Percentiles rank a stretch among this genome's conserved stretches.
These are phyloP conservation scores for Theretra japonica DNA, from an alignment of 2,888 invertebrate species.

Conservation along the genomic window DNA sequence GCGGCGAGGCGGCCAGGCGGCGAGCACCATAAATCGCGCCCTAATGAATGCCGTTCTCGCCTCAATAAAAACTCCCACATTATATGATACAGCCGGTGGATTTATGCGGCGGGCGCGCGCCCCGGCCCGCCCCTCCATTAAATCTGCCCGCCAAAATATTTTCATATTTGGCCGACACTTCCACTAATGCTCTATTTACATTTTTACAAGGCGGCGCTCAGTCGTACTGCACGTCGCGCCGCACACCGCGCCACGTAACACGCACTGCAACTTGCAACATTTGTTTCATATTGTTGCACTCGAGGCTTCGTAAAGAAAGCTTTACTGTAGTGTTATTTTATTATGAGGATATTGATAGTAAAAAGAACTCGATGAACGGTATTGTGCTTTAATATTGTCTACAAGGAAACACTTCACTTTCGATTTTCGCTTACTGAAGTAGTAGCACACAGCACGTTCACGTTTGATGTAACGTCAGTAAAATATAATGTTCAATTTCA, in stretches of 20 bases:
- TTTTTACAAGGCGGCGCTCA: conserved; percentile 31
- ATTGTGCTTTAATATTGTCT: too few relatives aligned
- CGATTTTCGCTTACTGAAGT: too few relatives aligned
- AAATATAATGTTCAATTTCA: too few relatives aligned
- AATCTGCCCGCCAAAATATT: conserved; percentile 44
- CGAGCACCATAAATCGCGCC: conserved; percentile 51
- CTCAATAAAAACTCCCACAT: conserved; percentile 61
- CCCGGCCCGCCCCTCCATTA: conserved; percentile 40
- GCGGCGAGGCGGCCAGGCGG: conserved; percentile 33
- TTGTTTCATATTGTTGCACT: not conserved
- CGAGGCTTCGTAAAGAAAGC: too few relatives aligned
- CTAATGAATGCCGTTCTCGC: conserved; percentile 67
- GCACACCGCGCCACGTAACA: not conserved
- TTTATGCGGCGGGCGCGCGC: conserved; percentile 43
- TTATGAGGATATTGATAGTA: too few relatives aligned
- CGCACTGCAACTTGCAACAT: not conserved
- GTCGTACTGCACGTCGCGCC: conserved; percentile 4
- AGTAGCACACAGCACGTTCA: too few relatives aligned
- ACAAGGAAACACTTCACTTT: too few relatives aligned
- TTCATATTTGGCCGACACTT: conserved; percentile 42
- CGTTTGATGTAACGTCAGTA: too few relatives aligned
- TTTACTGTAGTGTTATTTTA: too few relatives aligned
- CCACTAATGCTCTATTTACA: conserved; percentile 49
- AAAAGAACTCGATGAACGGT: too few relatives aligned
- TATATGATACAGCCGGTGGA: conserved; percentile 56